Evolutionary conservation across 2,888 invertebrate genomes (phyloP).

Genomic region (Onthophagus sagittarius): DNA sequence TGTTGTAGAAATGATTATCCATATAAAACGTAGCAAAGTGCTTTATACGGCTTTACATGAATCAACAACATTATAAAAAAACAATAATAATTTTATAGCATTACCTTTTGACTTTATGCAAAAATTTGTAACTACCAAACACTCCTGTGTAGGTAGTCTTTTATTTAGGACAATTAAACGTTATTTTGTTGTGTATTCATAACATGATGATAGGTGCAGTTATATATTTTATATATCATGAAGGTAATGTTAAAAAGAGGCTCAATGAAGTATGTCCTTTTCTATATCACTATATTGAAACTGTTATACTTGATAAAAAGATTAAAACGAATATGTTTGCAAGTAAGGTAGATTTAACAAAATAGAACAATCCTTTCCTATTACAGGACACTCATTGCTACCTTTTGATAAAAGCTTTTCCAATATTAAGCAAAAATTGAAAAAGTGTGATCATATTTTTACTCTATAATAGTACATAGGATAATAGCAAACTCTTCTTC

Average conservation of each 20-base stretch:
- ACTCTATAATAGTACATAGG: too few relatives aligned
- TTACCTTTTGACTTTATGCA: slow-evolving; percentile 3
- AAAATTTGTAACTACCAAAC: slow-evolving; percentile 30
- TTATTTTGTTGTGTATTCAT: slow-evolving; percentile 12
- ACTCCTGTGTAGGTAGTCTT: slow-evolving; percentile 25
- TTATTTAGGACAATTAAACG: slow-evolving; percentile 4
- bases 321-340: too few relatives aligned
- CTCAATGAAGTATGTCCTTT: too few relatives aligned
- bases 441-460: too few relatives aligned
- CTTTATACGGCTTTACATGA: slow-evolving; percentile 28
- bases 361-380: too few relatives aligned
- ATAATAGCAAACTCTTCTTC: too few relatives aligned
- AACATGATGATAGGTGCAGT: slow-evolving; percentile 5
- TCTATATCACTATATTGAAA: too few relatives aligned
- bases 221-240: not conserved
- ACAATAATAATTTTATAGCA: slow-evolving; percentile 21
- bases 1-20: slow-evolving; percentile 22
- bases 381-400: too few relatives aligned
- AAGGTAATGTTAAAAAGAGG: not conserved
- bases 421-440: too few relatives aligned
- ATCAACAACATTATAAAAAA: slow-evolving; percentile 20
- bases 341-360: too few relatives aligned
- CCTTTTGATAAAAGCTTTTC: too few relatives aligned
- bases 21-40: slow-evolving; percentile 28
- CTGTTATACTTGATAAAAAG: too few relatives aligned